Conservation (phyloP, 2,888 invertebrate genomes). For the Liopterus haemorrhoidalis region DNA sequence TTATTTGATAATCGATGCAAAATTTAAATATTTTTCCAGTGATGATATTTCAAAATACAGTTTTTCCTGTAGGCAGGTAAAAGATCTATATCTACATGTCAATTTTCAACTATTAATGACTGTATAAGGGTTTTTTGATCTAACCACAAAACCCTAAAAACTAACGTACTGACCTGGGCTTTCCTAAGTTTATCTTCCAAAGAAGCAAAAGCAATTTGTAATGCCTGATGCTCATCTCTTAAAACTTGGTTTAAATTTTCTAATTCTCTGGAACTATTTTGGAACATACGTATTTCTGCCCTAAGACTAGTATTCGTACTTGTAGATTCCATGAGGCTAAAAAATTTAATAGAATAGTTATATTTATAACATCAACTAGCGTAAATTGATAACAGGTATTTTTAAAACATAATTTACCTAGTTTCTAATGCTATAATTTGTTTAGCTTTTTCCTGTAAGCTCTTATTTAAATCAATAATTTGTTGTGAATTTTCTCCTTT, state of each 20-base stretch:
- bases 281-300: conserved; percentile 68
- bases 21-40: no score
- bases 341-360: conserved; percentile 31
- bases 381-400: conserved; percentile 7
- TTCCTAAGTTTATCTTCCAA: conserved; percentile 84
- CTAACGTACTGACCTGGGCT: conserved; percentile 56
- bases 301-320: conserved; percentile 60
- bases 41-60: no score
- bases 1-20: no score
- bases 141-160: no score
- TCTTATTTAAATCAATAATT: conserved; percentile 82
- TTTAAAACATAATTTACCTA: conserved; percentile 50
- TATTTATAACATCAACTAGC: conserved; percentile 14
- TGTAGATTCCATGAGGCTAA: conserved; percentile 63
- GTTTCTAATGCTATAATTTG: conserved; percentile 66
- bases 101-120: no score
- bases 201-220: conserved; percentile 84
- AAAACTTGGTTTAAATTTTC: conserved; percentile 82
- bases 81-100: no score
- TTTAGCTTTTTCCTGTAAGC: conserved; percentile 79
- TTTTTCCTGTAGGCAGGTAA: no score
- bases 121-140: no score
- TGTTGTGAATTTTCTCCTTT: conserved; percentile 91
- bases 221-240: conserved; percentile 89
- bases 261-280: conserved; percentile 65